Evolutionary conservation across 2,888 invertebrate genomes (phyloP), one percentile per base, ranked within the genome.

Genomic region (Plebejus anna): DNA sequence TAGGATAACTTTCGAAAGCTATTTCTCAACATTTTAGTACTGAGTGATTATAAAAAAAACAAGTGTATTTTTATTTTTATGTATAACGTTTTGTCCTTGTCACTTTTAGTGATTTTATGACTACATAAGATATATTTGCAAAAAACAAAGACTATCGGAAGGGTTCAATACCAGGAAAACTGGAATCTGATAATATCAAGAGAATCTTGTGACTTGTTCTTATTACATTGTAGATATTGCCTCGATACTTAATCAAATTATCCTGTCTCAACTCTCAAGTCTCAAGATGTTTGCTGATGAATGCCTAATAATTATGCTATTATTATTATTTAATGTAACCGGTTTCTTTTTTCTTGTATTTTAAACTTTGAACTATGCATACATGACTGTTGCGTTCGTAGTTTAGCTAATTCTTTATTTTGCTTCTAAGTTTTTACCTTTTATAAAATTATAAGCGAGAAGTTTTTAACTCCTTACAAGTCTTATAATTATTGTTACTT

Each of bases 261-360:
- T 66, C 32, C 32, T 66, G 66, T 66, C 66, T 66, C 59, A 61
- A 61, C 32, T 66, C 66, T 28, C 13, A 61, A 28, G 32, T 32
- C 13, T 28, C 66, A 66, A 32, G 4, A 66, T 32, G 28, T 22
- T 61, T 61, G 28, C n/a, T 28, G 59, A 61, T 7, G 6, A 61
- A 61, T 61, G 28, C 28, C 59, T 61, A 28, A 28, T 66, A 66
- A 66, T 13, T 66, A 61, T 28, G 28, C 2, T 32, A 22, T 22
- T 22, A 22, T 22, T 22, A 22, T 32, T 9, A 32, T 66, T 66
- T 28, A 32, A 32, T 66, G 13, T 1, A 66, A 66, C 66, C 66
- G 66, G 66, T 66, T 66, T 66, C 13, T 66, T 32, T 66, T n/a
- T 55, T 61, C 59, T 61, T 61, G 59, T 32, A 32, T 66, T 66